Evolutionary conservation across 2,888 invertebrate genomes (phyloP), one percentile per base, ranked within the genome.

Genomic region (Hydroisotoma schaefferi): DNA sequence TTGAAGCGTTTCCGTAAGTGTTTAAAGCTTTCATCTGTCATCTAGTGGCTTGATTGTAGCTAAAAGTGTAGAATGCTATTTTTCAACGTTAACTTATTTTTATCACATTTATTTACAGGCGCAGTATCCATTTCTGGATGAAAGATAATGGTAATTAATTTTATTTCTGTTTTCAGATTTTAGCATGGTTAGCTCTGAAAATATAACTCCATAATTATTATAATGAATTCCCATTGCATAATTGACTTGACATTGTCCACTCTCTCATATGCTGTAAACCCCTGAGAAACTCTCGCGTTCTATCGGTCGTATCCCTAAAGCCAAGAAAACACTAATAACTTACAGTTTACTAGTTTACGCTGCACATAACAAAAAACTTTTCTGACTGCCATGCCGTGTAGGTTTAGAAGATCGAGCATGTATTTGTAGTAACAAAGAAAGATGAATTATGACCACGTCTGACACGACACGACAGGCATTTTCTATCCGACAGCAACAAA

Each of bases 81-180:
- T n/a, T 33, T 33, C 54, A 54, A 44, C 37, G 40, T 26, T 8
- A 26, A 54, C 38, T 23, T 33, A 37, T 37, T 55, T 18, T 47
- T 27, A 22, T 47, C 29, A 12, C 55, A 20, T 53, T n/a, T 18
- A 37, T 25, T 55, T 48, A 15, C 52, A 64, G 64, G 15, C 56
- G 66, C 2, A 67, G 68, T 46, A 91, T 92, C 80, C 90, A 90
- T 82, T 91, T 90, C 79, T 92, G 91, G 91, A 85, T 88, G 75
- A 83, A 86, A 80, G 89, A 90, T 78, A 85, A 85, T 73, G 88
- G 90, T 90, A 81, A 85, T 85, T 33, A 56, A 22, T 28, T 2
- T 18, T 43, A 18, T 46, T 23, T 12, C 15, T 4, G 3, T 8
- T n/a, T n/a, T n/a, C n/a, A n/a, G n/a, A n/a, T n/a, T n/a, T n/a